A percentile compares a stretch with the other conserved stretches of the same genome.
Conservation (phyloP, 1,140 invertebrate genomes). For the Meteorus sp. region DNA sequence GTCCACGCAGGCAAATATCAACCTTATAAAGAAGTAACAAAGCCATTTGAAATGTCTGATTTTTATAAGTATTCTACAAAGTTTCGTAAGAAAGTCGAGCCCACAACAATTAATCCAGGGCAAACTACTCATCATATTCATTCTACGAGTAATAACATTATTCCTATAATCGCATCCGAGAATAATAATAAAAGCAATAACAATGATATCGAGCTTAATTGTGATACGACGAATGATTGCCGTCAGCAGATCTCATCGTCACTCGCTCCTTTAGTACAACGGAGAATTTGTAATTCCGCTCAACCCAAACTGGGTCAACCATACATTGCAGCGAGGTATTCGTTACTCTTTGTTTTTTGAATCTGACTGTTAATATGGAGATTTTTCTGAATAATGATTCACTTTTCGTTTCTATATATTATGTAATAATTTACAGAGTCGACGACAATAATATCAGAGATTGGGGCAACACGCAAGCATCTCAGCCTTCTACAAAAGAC, state of each 20-base stretch:
- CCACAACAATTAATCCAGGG: constrained; percentile 21
- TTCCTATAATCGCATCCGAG: no score
- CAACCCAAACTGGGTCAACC: constrained; percentile 55
- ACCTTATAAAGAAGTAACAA: constrained; percentile 90
- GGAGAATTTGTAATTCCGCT: constrained; percentile 57
- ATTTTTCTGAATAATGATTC: background rate
- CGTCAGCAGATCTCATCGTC: background rate
- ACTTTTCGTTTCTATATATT: background rate
- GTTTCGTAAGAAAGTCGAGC: constrained; percentile 69
- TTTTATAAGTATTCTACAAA: constrained; percentile 97
- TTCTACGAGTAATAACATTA: constrained; percentile 5
- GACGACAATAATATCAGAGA: constrained; percentile 18
- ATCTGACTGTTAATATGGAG: background rate
- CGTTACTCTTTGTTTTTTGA: background rate
- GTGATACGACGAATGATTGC: background rate
- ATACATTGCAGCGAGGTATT: constrained; percentile 24
- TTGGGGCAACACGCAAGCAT: constrained; percentile 17
- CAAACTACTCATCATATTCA: constrained; percentile 25
- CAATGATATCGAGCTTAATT: background rate
- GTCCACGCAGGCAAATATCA: constrained; percentile 87
- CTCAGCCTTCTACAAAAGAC: constrained; percentile 22
- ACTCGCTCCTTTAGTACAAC: constrained; percentile 49
- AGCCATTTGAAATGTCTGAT: constrained; percentile 95
- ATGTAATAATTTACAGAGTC: background rate
- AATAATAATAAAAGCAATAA: constrained; percentile 17